Conservation (phyloP, 2,888 invertebrate genomes). For the Leptopterna dolabrata region DNA sequence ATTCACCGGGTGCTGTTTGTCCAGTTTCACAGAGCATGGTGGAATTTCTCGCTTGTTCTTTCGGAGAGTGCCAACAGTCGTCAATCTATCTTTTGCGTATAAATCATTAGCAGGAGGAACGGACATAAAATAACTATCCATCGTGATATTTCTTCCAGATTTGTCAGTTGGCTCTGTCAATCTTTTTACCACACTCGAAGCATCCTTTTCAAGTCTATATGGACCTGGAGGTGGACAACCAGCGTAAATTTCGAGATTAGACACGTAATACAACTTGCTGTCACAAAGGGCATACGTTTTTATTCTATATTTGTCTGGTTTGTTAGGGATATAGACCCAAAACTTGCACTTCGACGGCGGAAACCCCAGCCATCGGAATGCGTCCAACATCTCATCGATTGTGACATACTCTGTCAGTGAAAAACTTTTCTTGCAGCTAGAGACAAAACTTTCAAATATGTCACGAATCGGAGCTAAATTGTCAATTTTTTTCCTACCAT, state of each 20-base stretch:
- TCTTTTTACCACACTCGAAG: constrained; percentile 55
- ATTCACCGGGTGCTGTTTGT: neutral
- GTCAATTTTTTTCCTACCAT: no score
- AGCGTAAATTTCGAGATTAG: constrained; percentile 57
- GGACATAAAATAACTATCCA: neutral
- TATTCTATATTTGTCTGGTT: constrained; percentile 64
- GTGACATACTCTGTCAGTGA: constrained; percentile 59
- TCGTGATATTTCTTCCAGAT: neutral
- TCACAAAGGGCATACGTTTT: constrained; percentile 63
- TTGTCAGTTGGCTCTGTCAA: constrained; percentile 50
- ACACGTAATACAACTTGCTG: constrained; percentile 54
- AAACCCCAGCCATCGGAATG: no score
- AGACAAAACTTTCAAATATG: no score
- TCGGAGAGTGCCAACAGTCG: no score
- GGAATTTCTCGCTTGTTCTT: no score
- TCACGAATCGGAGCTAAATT: no score
- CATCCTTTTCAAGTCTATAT: constrained; percentile 47
- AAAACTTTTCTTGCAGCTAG: no score
- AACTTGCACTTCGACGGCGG: constrained; percentile 63
- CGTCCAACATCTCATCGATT: constrained; percentile 62
- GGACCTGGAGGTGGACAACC: constrained; percentile 57
- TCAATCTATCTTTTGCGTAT: neutral
- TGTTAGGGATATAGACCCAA: constrained; percentile 63
- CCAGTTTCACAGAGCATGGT: neutral
- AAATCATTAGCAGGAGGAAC: neutral